phyloP scores from a whole-genome alignment of 2,113 vertebrate species.

The Andinoacara biseriatus region DNA sequence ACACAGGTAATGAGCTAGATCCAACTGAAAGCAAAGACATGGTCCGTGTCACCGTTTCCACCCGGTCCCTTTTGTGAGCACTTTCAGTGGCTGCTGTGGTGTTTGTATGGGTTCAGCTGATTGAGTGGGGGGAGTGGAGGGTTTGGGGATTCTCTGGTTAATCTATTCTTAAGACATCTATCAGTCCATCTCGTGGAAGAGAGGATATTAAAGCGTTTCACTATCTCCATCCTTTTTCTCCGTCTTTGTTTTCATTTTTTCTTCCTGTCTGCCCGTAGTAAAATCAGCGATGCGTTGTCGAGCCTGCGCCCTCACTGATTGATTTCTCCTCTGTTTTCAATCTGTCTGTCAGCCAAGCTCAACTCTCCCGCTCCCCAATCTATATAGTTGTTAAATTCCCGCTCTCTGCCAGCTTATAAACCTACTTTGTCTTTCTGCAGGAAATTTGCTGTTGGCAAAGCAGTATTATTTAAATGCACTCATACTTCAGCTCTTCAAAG shows the following conservation, averaged over 20 bases:
- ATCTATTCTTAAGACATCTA: slow-evolving; percentile 57
- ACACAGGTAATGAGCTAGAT: slow-evolving; percentile 69
- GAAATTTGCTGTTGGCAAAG: slow-evolving; percentile 10
- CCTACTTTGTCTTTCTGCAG: slow-evolving; percentile 33
- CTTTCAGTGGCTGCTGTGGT: slow-evolving; percentile 34
- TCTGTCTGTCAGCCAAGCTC: slow-evolving; percentile 59
- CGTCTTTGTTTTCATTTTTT: slow-evolving; percentile 26
- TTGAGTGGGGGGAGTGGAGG: slow-evolving; percentile 1
- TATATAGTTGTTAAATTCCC: slow-evolving; percentile 44
- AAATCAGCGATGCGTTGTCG: slow-evolving; percentile 64
- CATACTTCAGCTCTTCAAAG: slow-evolving; percentile 4
- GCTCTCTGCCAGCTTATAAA: slow-evolving; percentile 42
- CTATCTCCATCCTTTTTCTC: background rate
- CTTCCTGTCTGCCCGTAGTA: slow-evolving; percentile 33
- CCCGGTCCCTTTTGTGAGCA: slow-evolving; percentile 37
- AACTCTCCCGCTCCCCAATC: slow-evolving; percentile 36
- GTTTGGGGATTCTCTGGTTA: slow-evolving; percentile 28
- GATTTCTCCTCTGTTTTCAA: slow-evolving; percentile 68
- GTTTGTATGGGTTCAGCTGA: slow-evolving; percentile 49
- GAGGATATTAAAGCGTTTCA: slow-evolving; percentile 43
- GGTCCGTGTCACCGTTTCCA: slow-evolving; percentile 24
- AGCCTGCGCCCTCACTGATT: slow-evolving; percentile 51
- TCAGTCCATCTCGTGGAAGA: slow-evolving; percentile 38
- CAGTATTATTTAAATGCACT: slow-evolving; percentile 44
- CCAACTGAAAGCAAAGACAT: slow-evolving; percentile 51